Conservation (phyloP, 2,888 invertebrate genomes). For the Parthenolecanium corni region DNA sequence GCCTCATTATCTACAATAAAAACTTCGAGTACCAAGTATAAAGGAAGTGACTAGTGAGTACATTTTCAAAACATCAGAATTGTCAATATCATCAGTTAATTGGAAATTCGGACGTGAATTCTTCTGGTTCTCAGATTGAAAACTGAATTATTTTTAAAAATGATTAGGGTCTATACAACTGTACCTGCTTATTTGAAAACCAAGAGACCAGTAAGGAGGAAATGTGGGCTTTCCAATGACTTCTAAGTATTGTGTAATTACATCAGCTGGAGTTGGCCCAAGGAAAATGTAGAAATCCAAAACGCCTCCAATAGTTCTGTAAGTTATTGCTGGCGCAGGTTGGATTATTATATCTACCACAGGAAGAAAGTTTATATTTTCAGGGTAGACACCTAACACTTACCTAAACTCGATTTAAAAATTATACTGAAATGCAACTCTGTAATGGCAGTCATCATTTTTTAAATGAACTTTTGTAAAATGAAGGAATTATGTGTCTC, state of each 20-base stretch:
- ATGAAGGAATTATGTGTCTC: not conserved
- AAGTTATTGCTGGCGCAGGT: slow-evolving; percentile 69
- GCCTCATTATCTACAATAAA: too few species aligned
- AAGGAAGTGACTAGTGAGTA: too few species aligned
- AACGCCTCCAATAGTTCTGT: slow-evolving; percentile 68
- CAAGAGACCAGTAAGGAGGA: slow-evolving; percentile 80
- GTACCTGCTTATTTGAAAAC: slow-evolving; percentile 72
- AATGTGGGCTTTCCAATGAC: slow-evolving; percentile 63
- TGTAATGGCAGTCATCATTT: too few species aligned
- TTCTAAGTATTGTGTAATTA: slow-evolving; percentile 54
- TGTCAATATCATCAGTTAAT: too few species aligned
- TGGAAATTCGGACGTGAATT: not conserved
- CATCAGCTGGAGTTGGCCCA: slow-evolving; percentile 60
- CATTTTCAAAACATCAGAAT: too few species aligned
- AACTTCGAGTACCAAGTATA: too few species aligned
- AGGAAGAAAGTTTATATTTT: too few species aligned
- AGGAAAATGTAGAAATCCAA: slow-evolving; percentile 65
- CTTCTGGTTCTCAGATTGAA: too few species aligned
- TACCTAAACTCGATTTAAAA: too few species aligned
- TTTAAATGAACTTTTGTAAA: not conserved
- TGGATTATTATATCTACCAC: slow-evolving; percentile 71
- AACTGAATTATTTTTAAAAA: too few species aligned
- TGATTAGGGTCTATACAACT: not conserved
- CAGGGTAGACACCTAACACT: too few species aligned
- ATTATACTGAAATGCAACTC: too few species aligned